Evolutionary conservation across 2,113 vertebrate genomes (phyloP).

Genomic region (Glaucomys volans): DNA sequence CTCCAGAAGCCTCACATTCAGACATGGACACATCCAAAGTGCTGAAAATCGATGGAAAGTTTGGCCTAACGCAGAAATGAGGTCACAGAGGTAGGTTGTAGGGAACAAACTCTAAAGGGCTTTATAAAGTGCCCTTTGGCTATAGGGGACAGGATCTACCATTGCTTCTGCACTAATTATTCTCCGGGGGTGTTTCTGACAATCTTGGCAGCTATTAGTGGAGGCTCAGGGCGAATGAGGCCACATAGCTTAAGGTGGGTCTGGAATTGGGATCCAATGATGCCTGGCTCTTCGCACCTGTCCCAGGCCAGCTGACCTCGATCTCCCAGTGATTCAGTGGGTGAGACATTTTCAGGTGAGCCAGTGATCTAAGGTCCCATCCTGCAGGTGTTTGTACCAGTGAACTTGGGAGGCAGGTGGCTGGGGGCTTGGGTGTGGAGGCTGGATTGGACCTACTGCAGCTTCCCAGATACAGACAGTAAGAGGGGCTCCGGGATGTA

Average conservation of each 20-base stretch:
- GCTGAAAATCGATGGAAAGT: background rate
- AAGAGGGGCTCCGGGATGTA: background rate
- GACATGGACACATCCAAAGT: accelerated
- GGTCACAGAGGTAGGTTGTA: background rate
- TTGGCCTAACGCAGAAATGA: background rate
- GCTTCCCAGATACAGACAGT: background rate
- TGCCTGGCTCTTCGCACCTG: background rate
- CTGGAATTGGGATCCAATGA: background rate
- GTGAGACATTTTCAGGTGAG: background rate
- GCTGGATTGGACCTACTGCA: background rate
- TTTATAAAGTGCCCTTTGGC: background rate
- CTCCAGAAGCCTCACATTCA: background rate
- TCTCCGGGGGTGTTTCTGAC: background rate
- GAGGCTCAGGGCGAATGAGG: background rate
- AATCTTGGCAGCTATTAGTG: background rate
- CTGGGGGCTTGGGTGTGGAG: background rate
- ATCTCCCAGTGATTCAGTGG: background rate
- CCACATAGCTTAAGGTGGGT: background rate
- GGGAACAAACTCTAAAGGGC: background rate
- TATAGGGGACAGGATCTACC: background rate
- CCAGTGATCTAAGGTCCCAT: background rate
- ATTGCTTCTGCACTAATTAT: background rate
- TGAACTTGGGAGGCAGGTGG: background rate
- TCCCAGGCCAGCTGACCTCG: background rate
- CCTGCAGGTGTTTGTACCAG: no score